Conservation (phyloP, 2,888 invertebrate species). For the Lasioglossum calceatum region DNA sequence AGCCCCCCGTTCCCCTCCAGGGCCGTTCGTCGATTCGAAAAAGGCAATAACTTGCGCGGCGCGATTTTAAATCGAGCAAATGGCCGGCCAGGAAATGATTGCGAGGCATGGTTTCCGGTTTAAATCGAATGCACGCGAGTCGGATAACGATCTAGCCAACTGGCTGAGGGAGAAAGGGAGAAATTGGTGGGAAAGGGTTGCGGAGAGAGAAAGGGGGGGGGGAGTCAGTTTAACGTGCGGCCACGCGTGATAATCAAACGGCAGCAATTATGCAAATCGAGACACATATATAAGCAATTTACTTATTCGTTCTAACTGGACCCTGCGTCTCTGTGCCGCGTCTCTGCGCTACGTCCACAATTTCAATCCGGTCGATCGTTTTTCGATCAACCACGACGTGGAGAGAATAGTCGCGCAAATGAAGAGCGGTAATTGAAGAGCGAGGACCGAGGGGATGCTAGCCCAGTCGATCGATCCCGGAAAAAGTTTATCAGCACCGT, state of each 20-base stretch:
- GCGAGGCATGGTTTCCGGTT: conserved; percentile 46
- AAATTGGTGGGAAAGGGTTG: not conserved
- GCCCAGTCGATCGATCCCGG: not conserved
- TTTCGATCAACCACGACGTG: conserved; percentile 22
- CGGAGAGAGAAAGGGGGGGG: not conserved
- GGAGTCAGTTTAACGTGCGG: conserved; percentile 23
- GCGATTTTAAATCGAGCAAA: conserved; percentile 54
- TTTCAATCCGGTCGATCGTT: conserved; percentile 13
- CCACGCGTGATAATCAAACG: conserved; percentile 57
- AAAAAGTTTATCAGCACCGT: not conserved
- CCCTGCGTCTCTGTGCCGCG: not conserved
- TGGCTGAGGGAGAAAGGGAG: not conserved
- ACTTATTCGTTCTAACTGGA: conserved; percentile 38
- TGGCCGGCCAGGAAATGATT: conserved; percentile 34
- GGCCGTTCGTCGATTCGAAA: not conserved
- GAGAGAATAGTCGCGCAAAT: not conserved
- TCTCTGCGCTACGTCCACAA: not conserved
- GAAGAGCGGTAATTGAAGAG: conserved; percentile 15
- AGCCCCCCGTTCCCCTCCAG: not conserved
- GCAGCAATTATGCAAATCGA: conserved; percentile 58
- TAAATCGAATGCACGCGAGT: conserved; percentile 37
- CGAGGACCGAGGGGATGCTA: not conserved
- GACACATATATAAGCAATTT: conserved; percentile 38
- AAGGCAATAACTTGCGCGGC: conserved; percentile 39
- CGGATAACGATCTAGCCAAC: conserved; percentile 47